Base-by-base conservation (phyloP, 2,113 vertebrate genomes). In the Helogale parvula region DNA sequence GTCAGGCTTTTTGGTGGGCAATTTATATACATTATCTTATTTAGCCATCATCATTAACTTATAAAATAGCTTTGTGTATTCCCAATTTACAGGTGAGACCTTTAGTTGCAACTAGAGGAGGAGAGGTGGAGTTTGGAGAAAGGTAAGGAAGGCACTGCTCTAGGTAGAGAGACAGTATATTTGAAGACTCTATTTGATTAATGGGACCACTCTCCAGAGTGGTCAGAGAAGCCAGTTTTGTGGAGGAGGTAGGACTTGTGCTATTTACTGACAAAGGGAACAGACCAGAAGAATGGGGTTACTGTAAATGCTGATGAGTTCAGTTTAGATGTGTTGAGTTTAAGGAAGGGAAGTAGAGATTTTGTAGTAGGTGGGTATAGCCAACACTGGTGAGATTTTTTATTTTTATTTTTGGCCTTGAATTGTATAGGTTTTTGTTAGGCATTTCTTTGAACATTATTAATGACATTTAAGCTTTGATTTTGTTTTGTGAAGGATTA, bases 351-450 rank as follows among this genome's bases (percentile, higher is more conserved):
- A 89, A 89, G 69, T 66, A 94, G 45, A 72, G 12, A 85, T 50
- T 94, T 97, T 94, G 65, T 54, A 88, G 52, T 88, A 90, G 85
- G 23, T 50, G 2, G 5, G 7, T 92, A 54, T 5, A 95, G 35
- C 25, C 57, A 89, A 57, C 35, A 66, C 23, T 80, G 69, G 16
- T 86, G 57, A 94, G 9, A 52, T 23, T 88, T 89, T 87, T 52
- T 7, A 21, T 5, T 21, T 41, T 89, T 72, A 5, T 19, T 38
- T 81, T 83, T 94, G 93, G 33, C 60, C 38, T 92, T 96, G 66
- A 94, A 52, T 96, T 79, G 60, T 85, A 57, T n/a, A 96, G 71
- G 47, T 83, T 86, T 85, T 95, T 97, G 17, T 94, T 94, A 94
- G 63, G 71, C 25, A 74, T 87, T 94, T 96, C 66, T 96, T 81